Percentiles rank a stretch among this genome's conserved stretches.
phyloP scores from a whole-genome alignment of 2,888 invertebrate species.

The Thecophora atra region DNA sequence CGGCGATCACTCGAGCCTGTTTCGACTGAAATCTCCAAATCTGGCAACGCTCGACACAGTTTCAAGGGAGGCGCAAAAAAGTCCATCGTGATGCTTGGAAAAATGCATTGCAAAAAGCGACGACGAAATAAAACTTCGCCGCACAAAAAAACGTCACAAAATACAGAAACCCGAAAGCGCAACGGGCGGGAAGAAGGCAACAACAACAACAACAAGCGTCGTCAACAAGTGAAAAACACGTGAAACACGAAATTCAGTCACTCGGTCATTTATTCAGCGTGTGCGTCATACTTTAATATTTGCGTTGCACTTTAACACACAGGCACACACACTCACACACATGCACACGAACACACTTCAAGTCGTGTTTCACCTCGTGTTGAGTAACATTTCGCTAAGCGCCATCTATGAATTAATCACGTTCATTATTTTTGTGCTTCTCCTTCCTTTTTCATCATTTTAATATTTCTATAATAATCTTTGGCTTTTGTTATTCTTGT shows the following conservation, averaged over 20 bases:
- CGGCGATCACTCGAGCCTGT: conserved; percentile 15
- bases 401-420: conserved; percentile 49
- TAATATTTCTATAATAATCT: conserved; percentile 7
- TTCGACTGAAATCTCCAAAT: conserved; percentile 27
- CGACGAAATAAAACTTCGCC: neutral
- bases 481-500: neutral
- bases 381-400: conserved; percentile 45
- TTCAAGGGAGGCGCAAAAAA: conserved; percentile 32
- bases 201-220: neutral
- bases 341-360: neutral
- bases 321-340: no score
- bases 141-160: neutral
- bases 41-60: conserved; percentile 34
- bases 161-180: neutral
- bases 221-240: neutral
- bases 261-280: conserved; percentile 1
- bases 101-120: neutral
- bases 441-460: neutral
- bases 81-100: conserved; percentile 8
- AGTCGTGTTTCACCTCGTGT: conserved; percentile 34
- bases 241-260: conserved; percentile 1
- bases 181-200: neutral
- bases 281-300: conserved; percentile 13
- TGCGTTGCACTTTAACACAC: conserved; percentile 12
- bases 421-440: conserved; percentile 39